Evolutionary conservation across 2,797 vertebrate genomes (phyloP).

Genomic region (Heliangelus exortis): DNA sequence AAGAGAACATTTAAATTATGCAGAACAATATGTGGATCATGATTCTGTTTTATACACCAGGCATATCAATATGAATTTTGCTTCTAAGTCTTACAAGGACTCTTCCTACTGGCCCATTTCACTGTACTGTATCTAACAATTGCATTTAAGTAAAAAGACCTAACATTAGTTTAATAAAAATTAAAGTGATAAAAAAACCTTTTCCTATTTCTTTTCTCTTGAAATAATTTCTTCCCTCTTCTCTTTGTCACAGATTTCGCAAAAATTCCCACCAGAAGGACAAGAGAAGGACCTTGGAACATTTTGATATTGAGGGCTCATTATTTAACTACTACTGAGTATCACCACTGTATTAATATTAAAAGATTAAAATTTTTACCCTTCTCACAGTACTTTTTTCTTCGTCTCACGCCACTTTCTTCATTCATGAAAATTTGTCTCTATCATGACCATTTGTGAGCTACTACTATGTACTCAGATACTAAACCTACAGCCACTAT

Average conservation of each 20-base stretch:
- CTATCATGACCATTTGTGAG: background rate
- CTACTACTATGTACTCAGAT: background rate
- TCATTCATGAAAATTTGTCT: background rate
- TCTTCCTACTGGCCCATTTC: background rate
- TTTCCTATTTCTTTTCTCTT: background rate
- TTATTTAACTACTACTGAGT: background rate
- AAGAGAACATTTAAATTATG: background rate
- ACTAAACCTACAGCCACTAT: background rate
- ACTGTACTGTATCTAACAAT: background rate
- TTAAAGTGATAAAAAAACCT: rapidly evolving
- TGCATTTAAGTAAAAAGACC: background rate
- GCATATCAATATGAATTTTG: background rate
- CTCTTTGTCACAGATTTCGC: background rate
- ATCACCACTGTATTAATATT: background rate
- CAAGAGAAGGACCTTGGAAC: background rate
- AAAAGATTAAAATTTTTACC: background rate
- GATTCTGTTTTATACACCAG: background rate
- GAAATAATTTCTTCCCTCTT: background rate
- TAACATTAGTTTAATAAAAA: background rate
- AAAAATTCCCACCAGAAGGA: background rate
- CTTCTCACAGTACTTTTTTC: background rate
- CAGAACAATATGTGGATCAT: background rate
- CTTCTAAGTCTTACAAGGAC: background rate
- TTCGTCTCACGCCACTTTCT: background rate
- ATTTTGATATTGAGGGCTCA: background rate